Conservation (phyloP, 2,888 invertebrate genomes). For the Dynastes hyllus region DNA sequence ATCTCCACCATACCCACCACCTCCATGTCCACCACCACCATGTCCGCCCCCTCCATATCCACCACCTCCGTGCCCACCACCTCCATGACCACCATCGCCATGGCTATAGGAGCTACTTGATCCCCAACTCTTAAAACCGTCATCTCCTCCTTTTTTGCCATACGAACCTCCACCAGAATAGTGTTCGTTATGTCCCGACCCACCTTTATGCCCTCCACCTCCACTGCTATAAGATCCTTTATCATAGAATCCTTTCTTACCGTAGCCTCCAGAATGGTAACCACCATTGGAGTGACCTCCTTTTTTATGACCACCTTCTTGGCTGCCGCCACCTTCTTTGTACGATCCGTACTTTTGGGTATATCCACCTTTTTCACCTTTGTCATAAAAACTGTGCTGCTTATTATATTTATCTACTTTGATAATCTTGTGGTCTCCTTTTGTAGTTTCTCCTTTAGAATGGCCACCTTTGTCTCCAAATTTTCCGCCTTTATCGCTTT, state of each 20-base stretch:
- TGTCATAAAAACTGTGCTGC: background rate
- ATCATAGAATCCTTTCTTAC: constrained; percentile 16
- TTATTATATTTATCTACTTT: constrained; percentile 11
- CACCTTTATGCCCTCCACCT: background rate
- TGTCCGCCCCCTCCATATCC: background rate
- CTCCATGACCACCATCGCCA: constrained; percentile 9
- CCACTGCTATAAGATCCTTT: constrained; percentile 11
- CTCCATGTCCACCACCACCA: background rate
- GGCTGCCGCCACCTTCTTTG: background rate
- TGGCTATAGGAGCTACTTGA: background rate
- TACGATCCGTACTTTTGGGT: background rate
- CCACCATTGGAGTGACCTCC: background rate
- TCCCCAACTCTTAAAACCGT: constrained; percentile 7
- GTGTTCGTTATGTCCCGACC: background rate
- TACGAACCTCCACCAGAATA: background rate
- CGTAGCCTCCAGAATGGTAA: background rate
- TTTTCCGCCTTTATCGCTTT: background rate
- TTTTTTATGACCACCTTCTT: constrained; percentile 8
- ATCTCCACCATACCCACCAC: constrained; percentile 13
- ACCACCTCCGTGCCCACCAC: background rate
- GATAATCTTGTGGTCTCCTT: background rate
- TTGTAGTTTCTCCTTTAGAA: constrained; percentile 10
- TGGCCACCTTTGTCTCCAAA: constrained; percentile 5
- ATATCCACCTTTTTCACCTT: constrained; percentile 10
- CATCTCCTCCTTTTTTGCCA: background rate